Conservation (phyloP, 2,113 vertebrate genomes). For the Sigmodon hispidus region DNA sequence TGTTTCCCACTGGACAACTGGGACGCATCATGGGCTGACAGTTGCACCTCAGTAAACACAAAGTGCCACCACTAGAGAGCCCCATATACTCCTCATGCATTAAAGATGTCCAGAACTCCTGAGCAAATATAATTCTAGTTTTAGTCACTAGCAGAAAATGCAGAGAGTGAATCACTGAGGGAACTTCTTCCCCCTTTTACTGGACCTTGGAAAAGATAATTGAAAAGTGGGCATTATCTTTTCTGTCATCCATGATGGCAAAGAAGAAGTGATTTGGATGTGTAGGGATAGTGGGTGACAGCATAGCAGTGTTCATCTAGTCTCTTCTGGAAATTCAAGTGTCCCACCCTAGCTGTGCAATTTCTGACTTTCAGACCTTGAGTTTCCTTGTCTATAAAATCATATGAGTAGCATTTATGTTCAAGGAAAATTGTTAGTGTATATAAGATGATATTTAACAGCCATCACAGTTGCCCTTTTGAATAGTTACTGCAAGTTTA, state of each 20-base stretch:
- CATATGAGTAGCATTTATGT: neutral
- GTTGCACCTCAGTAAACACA: neutral
- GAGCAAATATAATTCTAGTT: neutral
- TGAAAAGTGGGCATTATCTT: neutral
- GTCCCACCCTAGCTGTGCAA: neutral
- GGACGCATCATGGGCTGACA: neutral
- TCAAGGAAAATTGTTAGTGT: slow-evolving; percentile 6
- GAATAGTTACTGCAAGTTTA: neutral
- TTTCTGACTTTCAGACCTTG: neutral
- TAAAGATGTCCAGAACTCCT: slow-evolving; percentile 13
- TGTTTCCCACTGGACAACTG: neutral
- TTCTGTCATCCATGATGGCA: slow-evolving; percentile 1
- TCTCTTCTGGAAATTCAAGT: neutral
- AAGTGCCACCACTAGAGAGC: neutral
- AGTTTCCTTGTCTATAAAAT: neutral
- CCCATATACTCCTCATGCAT: neutral
- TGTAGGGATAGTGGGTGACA: neutral
- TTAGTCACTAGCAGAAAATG: neutral
- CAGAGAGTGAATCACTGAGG: slow-evolving; percentile 27
- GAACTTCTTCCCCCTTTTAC: neutral
- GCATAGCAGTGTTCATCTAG: neutral
- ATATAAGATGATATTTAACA: neutral
- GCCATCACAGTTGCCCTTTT: neutral
- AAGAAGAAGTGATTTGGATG: neutral
- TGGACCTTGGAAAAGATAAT: neutral